Evolutionary conservation across 2,797 vertebrate genomes (phyloP).

Genomic region (Molothrus ater): DNA sequence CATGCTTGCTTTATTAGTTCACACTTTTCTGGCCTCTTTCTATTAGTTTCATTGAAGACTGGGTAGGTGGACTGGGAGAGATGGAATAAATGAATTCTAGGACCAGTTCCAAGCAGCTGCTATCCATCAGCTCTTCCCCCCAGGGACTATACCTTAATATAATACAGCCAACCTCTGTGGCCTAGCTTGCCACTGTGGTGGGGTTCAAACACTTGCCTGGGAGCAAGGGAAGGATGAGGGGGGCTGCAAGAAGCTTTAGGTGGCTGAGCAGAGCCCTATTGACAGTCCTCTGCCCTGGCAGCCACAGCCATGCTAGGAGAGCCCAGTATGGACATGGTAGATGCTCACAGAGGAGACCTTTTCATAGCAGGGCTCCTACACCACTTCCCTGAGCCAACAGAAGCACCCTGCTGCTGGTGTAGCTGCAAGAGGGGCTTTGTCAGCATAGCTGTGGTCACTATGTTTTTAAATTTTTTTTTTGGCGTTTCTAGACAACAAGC

Average conservation of each 20-base stretch:
- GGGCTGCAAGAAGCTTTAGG: neutral
- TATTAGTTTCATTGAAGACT: neutral
- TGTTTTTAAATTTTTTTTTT: neutral
- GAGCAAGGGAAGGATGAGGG: neutral
- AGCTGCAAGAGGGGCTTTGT: neutral
- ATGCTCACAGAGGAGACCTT: neutral
- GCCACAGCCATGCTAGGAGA: neutral
- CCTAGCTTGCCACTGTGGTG: neutral
- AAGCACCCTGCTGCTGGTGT: neutral
- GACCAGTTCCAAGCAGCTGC: neutral
- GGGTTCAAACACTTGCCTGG: neutral
- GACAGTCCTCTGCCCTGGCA: neutral
- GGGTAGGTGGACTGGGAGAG: neutral
- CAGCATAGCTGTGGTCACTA: neutral
- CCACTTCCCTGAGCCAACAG: neutral
- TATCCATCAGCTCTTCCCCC: neutral
- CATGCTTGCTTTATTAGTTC: neutral
- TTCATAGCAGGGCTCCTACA: rapidly evolving
- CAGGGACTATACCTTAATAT: neutral
- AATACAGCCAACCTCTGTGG: neutral
- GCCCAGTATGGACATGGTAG: neutral
- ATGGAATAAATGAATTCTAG: neutral
- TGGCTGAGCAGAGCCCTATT: neutral
- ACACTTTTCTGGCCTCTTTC: neutral
- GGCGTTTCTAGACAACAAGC: neutral